Base-by-base conservation (phyloP, 2,888 invertebrate species). In the Cosmorhoe ocellata region DNA sequence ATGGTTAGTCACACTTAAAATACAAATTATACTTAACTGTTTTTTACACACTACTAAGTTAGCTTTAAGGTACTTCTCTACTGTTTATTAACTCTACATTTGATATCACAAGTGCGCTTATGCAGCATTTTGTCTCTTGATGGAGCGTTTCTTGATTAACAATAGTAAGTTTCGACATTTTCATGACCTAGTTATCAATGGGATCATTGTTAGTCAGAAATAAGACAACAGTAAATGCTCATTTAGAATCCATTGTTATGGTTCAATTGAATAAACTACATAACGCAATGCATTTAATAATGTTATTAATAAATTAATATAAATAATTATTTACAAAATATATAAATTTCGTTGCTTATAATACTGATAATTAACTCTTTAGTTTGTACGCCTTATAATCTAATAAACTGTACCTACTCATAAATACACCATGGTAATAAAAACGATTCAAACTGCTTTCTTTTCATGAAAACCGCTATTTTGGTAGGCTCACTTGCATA, bases 301-400 rank as follows among this genome's bases (percentile, higher is more conserved):
- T n/a, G 28, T 39, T 10, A 50, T 42, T 10, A 46, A 56, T 56
- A 49, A 54, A 42, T 52, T 41, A 38, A 47, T 46, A 48, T 54
- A 54, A 56, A 56, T 56, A 46, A 47, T 47, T 61, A 59, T 56
- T 51, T 57, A 59, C 51, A 61, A 47, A 13, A 32, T 24, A 7
- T 37, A 18, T 36, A 30, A 28, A 47, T 13, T 12, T 27, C 27
- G 11, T 43, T 38, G 12, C 42, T 54, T 54, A 50, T 62, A 62
- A 62, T 62, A 62, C 62, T 62, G 62, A 60, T 59, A 60, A 60
- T 57, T 62, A 54, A 51, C 44, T 56, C 44, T 56, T 56, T 62
- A 59, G 56, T 62, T 62, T 62, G 62, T 62, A 62, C 62, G 36
- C 48, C 58, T 24, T 54, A 53, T 9, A 9, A 49, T 32, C 43